Evolutionary conservation across 2,888 invertebrate species (phyloP).

Genomic region (Drosophila nr. perissopoda): DNA sequence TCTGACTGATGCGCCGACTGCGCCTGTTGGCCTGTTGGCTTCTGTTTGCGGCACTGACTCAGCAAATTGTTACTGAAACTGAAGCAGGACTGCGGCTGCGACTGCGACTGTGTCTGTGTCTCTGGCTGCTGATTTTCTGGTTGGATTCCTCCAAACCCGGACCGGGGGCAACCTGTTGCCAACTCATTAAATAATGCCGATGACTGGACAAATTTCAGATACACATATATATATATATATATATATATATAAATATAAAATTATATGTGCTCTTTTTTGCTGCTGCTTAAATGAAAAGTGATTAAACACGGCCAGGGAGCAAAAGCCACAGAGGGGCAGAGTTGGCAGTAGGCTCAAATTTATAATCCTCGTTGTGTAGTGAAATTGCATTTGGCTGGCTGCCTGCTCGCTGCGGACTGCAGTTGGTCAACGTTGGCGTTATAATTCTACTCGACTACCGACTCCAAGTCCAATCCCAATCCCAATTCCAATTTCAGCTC

Average conservation of each 20-base stretch:
- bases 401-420: conserved; percentile 1
- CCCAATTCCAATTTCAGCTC: conserved; percentile 16
- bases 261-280: conserved; percentile 16
- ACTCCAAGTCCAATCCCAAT: conserved; percentile 10
- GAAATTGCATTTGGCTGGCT: conserved; percentile 61
- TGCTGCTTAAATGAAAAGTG: conserved; percentile 68
- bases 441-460: conserved; percentile 59
- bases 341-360: conserved; percentile 43
- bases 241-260: conserved; percentile 3
- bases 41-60: conserved; percentile 79
- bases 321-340: background rate
- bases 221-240: conserved; percentile 5
- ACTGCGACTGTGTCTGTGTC: background rate
- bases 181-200: conserved; percentile 83
- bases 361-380: conserved; percentile 73
- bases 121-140: conserved; percentile 68
- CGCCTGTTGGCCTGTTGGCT: conserved; percentile 65
- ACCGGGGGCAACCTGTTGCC: conserved; percentile 70
- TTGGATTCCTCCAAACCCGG: conserved; percentile 53
- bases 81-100: conserved; percentile 37
- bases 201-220: conserved; percentile 82
- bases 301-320: conserved; percentile 63
- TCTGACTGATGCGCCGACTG: conserved; percentile 70
- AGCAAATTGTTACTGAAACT: conserved; percentile 55
- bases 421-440: conserved; percentile 70